Evolutionary conservation across 2,113 vertebrate genomes (phyloP), one percentile per base, ranked within the genome.

Genomic region (Desmodus rotundus): DNA sequence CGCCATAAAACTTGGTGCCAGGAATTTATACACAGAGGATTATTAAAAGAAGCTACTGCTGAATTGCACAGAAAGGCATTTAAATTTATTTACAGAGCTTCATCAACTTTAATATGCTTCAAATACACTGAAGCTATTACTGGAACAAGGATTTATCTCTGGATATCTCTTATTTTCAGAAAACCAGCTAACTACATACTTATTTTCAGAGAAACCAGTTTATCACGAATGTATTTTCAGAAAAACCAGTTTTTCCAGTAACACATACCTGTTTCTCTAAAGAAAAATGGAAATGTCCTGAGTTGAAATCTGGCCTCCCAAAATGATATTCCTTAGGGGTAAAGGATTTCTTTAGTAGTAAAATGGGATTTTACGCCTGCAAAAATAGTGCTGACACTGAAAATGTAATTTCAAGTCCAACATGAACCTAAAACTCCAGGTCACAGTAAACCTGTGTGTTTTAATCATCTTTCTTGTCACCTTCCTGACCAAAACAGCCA

Each of bases 161-260:
- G 72, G 26, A 16, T 81, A 52, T 31, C 89, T 91, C 68, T 56
- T 77, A 72, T 85, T 89, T 94, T 94, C 67, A 77, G 45, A 77
- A 97, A 95, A 47, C 26, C 43, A 50, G 31, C 95, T 95, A 91
- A 45, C 61, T 26, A 12, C 17, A 7, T 10, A 22, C 33, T 6
- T 73, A 70, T 85, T 91, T 94, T 94, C 58, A 76, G 65, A 76
- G 96, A 73, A 95, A 43, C 8, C 43, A 50, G 31, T 96, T 95
- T 93, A 45, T 67, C 31, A 12, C 17, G 5, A 10, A 22, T 36
- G 13, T 73, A 70, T 85, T 91, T 94, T 94, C 58, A 76, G 65
- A 76, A 97, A 73, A 95, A 43, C 8, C 41, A 50, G 31, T 95
- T 95, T 93, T 47, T 70, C 28, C 15, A 28, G 16, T 24, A 77